Evolutionary conservation across 53 echinoderm and acorn worm species (phyloP).

Genomic region (Zoroaster sp.): DNA sequence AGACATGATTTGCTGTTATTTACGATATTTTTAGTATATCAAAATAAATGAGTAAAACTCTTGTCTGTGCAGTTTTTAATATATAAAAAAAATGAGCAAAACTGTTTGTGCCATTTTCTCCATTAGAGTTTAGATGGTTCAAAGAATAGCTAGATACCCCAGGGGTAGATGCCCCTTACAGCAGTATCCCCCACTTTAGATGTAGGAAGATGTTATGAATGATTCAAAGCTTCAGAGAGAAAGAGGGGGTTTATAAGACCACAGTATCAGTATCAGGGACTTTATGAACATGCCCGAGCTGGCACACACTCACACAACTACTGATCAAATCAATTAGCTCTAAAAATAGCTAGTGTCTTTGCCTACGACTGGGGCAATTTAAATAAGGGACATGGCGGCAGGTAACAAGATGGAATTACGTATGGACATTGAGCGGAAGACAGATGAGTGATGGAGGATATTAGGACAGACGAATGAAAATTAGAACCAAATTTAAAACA

Average conservation of each 20-base stretch:
- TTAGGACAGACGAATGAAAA: not conserved
- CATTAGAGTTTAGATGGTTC: no score
- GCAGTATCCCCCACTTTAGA: not conserved
- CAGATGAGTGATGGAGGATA: not conserved
- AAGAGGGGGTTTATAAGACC: not conserved
- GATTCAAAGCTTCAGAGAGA: not conserved
- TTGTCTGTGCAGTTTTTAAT: no score
- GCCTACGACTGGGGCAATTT: not conserved
- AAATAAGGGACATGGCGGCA: not conserved
- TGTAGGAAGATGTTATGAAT: not conserved
- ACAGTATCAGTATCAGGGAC: not conserved
- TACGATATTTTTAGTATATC: no score
- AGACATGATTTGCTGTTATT: no score
- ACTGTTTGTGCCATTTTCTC: no score
- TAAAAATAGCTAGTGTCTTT: not conserved
- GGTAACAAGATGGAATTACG: constrained; percentile 8
- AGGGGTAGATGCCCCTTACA: not conserved
- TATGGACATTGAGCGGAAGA: not conserved
- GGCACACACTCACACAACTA: not conserved
- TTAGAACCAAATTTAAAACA: not conserved
- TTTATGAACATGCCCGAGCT: not conserved
- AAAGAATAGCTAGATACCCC: not conserved
- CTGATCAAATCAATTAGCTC: constrained; percentile 27
- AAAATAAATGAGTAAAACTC: no score
- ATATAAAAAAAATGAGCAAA: no score